Evolutionary conservation across 2,888 invertebrate genomes (phyloP).

Genomic region (Halictus ligatus): DNA sequence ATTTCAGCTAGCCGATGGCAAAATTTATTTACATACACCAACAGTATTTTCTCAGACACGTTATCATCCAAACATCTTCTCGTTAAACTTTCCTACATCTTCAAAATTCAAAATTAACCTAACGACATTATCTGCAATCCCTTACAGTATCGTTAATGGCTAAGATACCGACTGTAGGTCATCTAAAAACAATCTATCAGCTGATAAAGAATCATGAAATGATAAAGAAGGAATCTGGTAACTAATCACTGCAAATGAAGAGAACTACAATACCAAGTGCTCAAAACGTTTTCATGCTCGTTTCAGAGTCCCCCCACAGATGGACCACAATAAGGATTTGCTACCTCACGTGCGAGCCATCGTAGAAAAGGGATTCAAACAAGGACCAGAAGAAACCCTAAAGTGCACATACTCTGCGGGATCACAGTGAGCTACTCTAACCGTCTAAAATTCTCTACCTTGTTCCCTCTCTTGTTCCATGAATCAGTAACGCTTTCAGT

Average conservation of each 20-base stretch:
- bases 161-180: background rate
- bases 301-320: slow-evolving; percentile 2
- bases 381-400: background rate
- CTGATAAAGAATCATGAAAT: background rate
- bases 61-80: too few relatives aligned
- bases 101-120: background rate
- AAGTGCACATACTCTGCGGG: background rate
- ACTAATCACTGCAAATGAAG: background rate
- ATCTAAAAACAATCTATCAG: background rate
- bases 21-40: background rate
- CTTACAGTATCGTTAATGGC: background rate
- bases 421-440: background rate
- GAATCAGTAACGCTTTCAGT: background rate
- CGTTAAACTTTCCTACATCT: background rate
- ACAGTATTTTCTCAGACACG: background rate
- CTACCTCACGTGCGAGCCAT: slow-evolving; percentile 7
- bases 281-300: background rate
- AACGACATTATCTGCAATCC: background rate
- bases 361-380: slow-evolving; percentile 8
- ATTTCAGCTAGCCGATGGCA: background rate
- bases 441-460: background rate
- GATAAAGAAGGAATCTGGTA: background rate
- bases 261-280: background rate
- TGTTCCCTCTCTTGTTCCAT: background rate
- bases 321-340: background rate